These are phyloP conservation scores for Patella vulgata DNA, from an alignment of 1,140 invertebrate genomes.

Conservation along the genomic window DNA sequence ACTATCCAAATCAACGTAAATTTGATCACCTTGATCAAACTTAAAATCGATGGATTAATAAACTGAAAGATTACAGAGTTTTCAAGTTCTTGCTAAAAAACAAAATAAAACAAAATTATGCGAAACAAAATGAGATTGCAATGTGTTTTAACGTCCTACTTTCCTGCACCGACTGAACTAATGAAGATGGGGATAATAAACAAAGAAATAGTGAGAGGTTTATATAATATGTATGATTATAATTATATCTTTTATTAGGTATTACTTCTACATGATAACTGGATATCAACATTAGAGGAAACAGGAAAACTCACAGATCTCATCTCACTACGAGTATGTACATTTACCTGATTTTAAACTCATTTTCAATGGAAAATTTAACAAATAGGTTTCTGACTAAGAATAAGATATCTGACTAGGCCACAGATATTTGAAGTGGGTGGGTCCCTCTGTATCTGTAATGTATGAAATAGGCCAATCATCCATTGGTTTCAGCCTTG, in stretches of 20 bases:
- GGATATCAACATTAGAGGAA: conserved; percentile 74
- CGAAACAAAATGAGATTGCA: background rate
- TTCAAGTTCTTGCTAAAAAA: background rate
- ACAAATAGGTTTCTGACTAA: too few species aligned
- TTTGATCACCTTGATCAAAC: background rate
- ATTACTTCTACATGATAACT: conserved; percentile 74
- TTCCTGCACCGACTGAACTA: too few species aligned
- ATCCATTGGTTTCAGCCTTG: background rate
- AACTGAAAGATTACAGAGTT: background rate
- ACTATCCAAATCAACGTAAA: too few species aligned
- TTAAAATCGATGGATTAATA: background rate
- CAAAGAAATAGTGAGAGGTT: too few species aligned
- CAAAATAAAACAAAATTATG: background rate
- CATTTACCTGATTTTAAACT: too few species aligned
- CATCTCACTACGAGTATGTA: conserved; percentile 72
- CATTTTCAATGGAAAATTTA: too few species aligned
- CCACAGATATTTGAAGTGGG: background rate
- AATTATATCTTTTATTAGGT: conserved; percentile 31
- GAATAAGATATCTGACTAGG: too few species aligned
- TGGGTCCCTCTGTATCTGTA: background rate
- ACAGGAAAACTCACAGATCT: conserved; percentile 79
- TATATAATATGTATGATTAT: conserved; percentile 6
- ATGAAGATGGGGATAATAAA: too few species aligned
- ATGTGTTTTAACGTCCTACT: background rate
- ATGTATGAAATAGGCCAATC: background rate